Evolutionary conservation across 1,140 invertebrate genomes (phyloP).

Genomic region (Sipha flava): DNA sequence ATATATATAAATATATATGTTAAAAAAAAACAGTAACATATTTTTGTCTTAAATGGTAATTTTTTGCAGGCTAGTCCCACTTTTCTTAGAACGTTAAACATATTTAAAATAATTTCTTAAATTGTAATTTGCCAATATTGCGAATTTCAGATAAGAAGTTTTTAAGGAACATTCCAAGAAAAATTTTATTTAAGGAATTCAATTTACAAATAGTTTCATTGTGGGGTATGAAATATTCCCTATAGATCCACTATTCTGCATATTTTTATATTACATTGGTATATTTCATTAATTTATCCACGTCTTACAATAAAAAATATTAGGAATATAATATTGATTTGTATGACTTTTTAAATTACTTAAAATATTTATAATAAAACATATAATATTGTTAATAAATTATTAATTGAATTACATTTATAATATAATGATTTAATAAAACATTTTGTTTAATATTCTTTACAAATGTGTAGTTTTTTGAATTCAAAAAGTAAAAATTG

Average conservation of each 20-base stretch:
- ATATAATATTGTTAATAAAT: constrained; percentile 5
- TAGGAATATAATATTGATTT: constrained; percentile 26
- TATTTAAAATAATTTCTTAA: constrained; percentile 1
- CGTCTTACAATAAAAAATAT: constrained; percentile 10
- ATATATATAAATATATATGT: background rate
- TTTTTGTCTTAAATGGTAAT: constrained; percentile 22
- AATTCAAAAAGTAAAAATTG: background rate
- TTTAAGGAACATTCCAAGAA: constrained; percentile 21
- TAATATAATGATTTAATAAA: background rate
- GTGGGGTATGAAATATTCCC: background rate
- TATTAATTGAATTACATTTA: constrained; percentile 23
- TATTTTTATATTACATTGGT: background rate
- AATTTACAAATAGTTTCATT: background rate
- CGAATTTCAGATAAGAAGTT: constrained; percentile 28
- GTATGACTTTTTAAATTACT: constrained; percentile 10
- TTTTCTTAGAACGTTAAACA: constrained; percentile 1
- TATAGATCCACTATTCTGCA: background rate
- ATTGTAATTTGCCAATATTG: constrained; percentile 11
- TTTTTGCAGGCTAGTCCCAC: background rate
- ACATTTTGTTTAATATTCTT: background rate
- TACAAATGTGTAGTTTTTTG: background rate
- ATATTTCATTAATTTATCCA: background rate
- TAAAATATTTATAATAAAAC: no score
- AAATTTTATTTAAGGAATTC: background rate
- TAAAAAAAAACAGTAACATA: background rate